These are phyloP conservation scores for Caenorhabditis japonica DNA, from an alignment of 2,888 invertebrate genomes.

Conservation along the genomic window DNA sequence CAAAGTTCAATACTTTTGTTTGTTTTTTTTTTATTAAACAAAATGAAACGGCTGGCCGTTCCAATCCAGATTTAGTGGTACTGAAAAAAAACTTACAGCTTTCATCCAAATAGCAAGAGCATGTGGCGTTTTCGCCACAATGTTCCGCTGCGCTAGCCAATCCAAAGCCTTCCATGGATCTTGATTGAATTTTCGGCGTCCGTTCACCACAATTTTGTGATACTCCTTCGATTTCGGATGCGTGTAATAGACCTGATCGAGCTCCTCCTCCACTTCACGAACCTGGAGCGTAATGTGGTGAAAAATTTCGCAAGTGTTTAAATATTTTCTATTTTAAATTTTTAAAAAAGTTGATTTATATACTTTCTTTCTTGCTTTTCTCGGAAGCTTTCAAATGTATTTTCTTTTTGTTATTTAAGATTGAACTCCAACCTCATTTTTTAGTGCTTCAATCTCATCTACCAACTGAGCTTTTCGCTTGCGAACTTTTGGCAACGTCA, in stretches of 20 bases:
- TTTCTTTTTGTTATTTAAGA: no score
- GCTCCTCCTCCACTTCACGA: conserved; percentile 59
- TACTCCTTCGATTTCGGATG: conserved; percentile 60
- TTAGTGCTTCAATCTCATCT: conserved; percentile 63
- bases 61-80: no score
- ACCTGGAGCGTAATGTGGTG: conserved; percentile 43
- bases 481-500: conserved; percentile 56
- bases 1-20: no score
- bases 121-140: conserved; percentile 53
- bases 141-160: conserved; percentile 54
- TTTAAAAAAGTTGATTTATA: conserved; percentile 1
- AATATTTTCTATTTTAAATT: conserved; percentile 42
- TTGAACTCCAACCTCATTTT: conserved; percentile 58
- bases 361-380: conserved; percentile 22
- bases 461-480: conserved; percentile 65
- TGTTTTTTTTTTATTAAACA: no score
- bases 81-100: conserved; percentile 41
- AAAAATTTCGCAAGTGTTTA: conserved; percentile 10
- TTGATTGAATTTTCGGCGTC: conserved; percentile 57
- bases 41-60: no score
- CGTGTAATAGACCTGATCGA: conserved; percentile 65
- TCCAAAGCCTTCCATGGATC: conserved; percentile 59
- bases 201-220: conserved; percentile 50
- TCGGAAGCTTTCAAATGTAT: no score
- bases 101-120: conserved; percentile 57